Conservation (phyloP, 2,113 vertebrate genomes). For the Crotalus horridus region DNA sequence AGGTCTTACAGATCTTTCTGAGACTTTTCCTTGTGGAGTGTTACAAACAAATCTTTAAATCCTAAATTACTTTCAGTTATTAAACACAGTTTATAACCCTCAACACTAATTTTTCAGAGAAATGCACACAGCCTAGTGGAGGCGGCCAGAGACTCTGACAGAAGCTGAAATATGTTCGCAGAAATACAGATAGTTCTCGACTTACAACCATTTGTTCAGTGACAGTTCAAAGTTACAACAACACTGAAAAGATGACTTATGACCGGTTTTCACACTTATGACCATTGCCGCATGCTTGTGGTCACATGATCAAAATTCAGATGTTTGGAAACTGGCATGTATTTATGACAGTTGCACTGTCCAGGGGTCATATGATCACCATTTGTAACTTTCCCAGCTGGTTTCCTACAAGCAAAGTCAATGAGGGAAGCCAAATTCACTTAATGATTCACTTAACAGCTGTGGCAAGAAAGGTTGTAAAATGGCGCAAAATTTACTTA, state of each 20-base stretch:
- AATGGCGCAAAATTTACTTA: not conserved
- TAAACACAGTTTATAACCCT: not conserved
- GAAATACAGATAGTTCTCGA: not conserved
- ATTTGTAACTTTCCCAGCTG: not conserved
- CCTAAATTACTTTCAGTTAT: not conserved
- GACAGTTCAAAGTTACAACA: not conserved
- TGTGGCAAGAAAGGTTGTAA: not conserved
- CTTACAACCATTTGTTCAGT: not conserved
- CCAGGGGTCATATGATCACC: not conserved
- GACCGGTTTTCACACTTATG: not conserved
- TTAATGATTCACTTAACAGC: not conserved
- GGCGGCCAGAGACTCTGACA: not conserved
- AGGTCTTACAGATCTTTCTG: not conserved
- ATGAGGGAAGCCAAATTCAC: not conserved
- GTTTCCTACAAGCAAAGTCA: not conserved
- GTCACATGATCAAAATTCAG: not conserved
- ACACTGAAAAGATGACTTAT: not conserved
- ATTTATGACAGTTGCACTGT: not conserved
- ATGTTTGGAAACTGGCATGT: not conserved
- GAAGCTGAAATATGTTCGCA: not conserved
- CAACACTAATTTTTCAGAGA: not conserved
- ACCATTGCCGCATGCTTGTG: not conserved
- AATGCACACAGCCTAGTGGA: not conserved
- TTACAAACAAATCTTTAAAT: not conserved
- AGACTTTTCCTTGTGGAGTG: not conserved